Base-by-base conservation (phyloP, 1,140 invertebrate species). In the Ooceraea biroi region DNA sequence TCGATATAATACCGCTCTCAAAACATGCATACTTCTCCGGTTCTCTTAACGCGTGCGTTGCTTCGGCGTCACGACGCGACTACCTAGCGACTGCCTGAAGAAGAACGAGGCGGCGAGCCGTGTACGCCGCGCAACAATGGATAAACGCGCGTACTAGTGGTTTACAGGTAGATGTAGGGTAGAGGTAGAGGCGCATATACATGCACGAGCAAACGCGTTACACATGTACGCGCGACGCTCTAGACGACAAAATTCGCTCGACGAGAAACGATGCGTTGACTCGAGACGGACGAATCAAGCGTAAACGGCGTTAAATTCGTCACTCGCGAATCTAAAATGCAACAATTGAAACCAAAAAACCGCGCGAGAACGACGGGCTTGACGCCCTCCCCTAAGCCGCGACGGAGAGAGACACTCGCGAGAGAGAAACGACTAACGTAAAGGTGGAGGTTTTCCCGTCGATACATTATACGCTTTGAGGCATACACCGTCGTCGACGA, bases 1-100 rank as follows among this genome's bases (percentile, higher is more conserved):
- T 94, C 94, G 93, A 94, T 94, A 94, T 94, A 94, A 94, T 94
- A 94, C 93, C 92, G 93, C 92, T 94, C 93, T 94, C 91, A 94
- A 94, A 94, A 94, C 93, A 94, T 93, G 94, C 94, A 93, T 92
- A 93, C 93, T 93, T 92, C 90, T 92, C 88, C 65, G 57, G 86
- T 87, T 91, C 90, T 91, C 90, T 90, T 91, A 91, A 91, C 88
- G 91, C 78, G 77, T 72, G 36, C 17, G 88, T 78, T 61, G 73
- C 66, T 60, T 48, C 68, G 68, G 58, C 65, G 84, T 60, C 77
- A 83, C 76, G 69, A 77, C 73, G 46, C 44, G 80, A 73, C n/a
- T n/a, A n/a, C n/a, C n/a, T 25, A 7, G 69, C 60, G 50, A 57
- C 76, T n/a, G n/a, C n/a, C n/a, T n/a, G n/a, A 7, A 36, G 36